Evolutionary conservation across 1,140 invertebrate species (phyloP).

Genomic region (Bradysia coprophila): DNA sequence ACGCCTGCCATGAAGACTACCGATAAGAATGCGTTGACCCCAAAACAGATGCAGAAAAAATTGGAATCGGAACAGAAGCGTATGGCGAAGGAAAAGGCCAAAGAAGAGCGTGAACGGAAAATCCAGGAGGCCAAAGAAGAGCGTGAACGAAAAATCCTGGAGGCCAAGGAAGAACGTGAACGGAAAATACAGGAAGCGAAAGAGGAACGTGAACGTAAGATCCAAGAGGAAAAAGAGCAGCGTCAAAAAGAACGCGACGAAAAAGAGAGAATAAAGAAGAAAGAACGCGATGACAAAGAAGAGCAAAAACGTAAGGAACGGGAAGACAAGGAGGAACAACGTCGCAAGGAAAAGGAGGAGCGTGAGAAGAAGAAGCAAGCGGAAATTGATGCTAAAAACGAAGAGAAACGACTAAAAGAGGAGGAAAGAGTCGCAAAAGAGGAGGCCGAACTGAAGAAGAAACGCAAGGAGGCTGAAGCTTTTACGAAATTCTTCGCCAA

Average conservation of each 20-base stretch:
- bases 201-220: conserved; percentile 24
- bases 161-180: conserved; percentile 12
- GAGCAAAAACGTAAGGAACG: conserved; percentile 29
- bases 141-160: background rate
- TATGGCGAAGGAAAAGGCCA: conserved; percentile 28
- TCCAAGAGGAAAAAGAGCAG: conserved; percentile 23
- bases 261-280: conserved; percentile 20
- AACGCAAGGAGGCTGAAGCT: conserved; percentile 49
- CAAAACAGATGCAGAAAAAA: conserved; percentile 25
- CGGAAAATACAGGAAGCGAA: conserved; percentile 23
- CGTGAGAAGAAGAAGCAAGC: conserved; percentile 29
- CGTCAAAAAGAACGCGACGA: conserved; percentile 17
- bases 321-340: conserved; percentile 30
- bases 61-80: conserved; percentile 27
- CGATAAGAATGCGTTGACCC: background rate
- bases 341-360: conserved; percentile 15
- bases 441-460: conserved; percentile 29
- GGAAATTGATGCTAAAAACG: conserved; percentile 20
- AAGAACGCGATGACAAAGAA: conserved; percentile 25
- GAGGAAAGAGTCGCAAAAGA: conserved; percentile 41
- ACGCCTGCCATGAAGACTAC: too few species aligned
- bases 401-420: conserved; percentile 31
- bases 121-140: conserved; percentile 23
- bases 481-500: conserved; percentile 69
- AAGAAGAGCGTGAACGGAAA: conserved; percentile 26